Evolutionary conservation across 2,888 invertebrate genomes (phyloP).

Genomic region (Eupithecia subumbrata): DNA sequence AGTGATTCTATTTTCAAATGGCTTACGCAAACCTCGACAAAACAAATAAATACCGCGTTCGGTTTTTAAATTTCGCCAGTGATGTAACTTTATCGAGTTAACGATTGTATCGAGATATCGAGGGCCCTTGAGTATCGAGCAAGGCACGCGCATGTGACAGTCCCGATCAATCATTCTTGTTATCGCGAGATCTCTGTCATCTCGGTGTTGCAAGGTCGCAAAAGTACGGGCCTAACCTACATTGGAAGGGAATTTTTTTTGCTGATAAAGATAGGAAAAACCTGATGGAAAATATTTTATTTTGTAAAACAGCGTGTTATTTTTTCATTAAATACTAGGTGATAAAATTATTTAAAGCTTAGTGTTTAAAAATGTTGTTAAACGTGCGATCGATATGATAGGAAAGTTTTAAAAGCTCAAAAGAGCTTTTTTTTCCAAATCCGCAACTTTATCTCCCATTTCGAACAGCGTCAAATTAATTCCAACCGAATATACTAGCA

Average conservation of each 20-base stretch:
- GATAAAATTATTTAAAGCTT: background rate
- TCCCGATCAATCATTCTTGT: constrained; percentile 61
- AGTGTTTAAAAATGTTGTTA: background rate
- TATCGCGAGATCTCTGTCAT: constrained; percentile 64
- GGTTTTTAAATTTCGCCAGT: constrained; percentile 25
- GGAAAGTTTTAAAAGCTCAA: background rate
- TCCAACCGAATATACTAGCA: constrained; percentile 56
- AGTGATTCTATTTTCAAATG: constrained; percentile 12
- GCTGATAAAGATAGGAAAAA: constrained; percentile 19
- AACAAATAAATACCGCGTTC: constrained; percentile 9
- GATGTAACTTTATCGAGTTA: constrained; percentile 36
- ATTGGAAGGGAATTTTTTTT: constrained; percentile 16
- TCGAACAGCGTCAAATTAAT: constrained; percentile 31
- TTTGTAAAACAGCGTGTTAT: background rate
- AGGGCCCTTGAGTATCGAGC: constrained; percentile 50
- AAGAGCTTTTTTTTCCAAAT: background rate
- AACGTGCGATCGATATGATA: background rate
- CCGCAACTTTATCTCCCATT: constrained; percentile 9
- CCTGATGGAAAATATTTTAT: background rate
- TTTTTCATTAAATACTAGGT: background rate
- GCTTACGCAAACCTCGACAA: background rate
- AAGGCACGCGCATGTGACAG: constrained; percentile 56
- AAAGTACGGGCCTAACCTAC: constrained; percentile 41
- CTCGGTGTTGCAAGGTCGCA: constrained; percentile 61
- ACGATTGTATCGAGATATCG: constrained; percentile 47